These are phyloP conservation scores for Blennius ocellaris DNA, from an alignment of 2,113 vertebrate genomes.

Conservation along the genomic window DNA sequence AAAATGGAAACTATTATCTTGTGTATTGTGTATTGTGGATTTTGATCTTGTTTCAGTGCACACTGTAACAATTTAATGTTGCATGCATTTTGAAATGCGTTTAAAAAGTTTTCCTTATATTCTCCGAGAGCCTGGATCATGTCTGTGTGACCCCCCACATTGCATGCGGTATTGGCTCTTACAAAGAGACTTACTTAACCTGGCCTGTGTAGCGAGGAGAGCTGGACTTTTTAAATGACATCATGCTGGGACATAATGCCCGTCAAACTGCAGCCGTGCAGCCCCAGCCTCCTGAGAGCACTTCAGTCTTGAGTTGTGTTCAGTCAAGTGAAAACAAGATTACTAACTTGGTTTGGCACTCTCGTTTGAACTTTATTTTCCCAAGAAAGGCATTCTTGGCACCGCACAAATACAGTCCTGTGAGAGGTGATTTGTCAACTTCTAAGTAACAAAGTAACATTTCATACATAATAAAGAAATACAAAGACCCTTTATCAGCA, in stretches of 20 bases:
- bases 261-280: slow-evolving; percentile 30
- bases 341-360: too few relatives aligned
- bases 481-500: not conserved
- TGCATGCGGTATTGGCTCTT: slow-evolving; percentile 10
- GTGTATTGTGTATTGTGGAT: too few relatives aligned
- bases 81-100: too few relatives aligned
- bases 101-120: not conserved
- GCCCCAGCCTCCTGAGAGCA: slow-evolving; percentile 22
- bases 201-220: slow-evolving; percentile 41
- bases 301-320: slow-evolving; percentile 5
- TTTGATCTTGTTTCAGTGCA: too few relatives aligned
- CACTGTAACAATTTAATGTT: too few relatives aligned
- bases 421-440: not conserved
- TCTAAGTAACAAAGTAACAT: not conserved
- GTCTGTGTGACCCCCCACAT: slow-evolving; percentile 28
- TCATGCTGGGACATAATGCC: slow-evolving; percentile 26
- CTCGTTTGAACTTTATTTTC: too few relatives aligned
- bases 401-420: not conserved
- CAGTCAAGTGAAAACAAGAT: not conserved
- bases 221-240: slow-evolving; percentile 51
- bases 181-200: slow-evolving; percentile 44
- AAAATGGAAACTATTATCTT: too few relatives aligned
- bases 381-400: too few relatives aligned
- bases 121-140: not conserved
- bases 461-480: not conserved